Evolutionary conservation across 1,140 invertebrate genomes (phyloP), one percentile per base, ranked within the genome.

Genomic region (Mamestra configurata): DNA sequence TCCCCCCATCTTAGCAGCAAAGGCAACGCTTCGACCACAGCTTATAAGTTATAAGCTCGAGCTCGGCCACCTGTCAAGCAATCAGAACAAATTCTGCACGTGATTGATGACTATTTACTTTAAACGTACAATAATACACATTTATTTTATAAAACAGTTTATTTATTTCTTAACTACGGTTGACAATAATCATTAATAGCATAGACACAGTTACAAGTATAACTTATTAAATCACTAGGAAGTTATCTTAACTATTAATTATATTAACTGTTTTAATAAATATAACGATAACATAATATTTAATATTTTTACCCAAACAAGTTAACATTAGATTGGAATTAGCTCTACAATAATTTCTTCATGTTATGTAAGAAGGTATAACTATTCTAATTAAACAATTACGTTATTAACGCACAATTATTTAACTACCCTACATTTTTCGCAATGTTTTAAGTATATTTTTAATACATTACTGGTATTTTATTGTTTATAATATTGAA

Each of bases 1-100:
- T 43, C 82, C 84, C 86, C 77, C 82, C 81, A 83, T 84, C 82
- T 81, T 76, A 57, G 76, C 55, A 46, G 78, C 51, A 82, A 37
- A 64, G 71, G 59, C n/a, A 35, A 71, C 59, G 59, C 79, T 81
- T 79, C 82, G 82, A 82, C 82, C 87, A 84, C 11, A 76, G 43
- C 73, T 76, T 64, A 35, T 61, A 76, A 76, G 73, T 57, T 76
- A n/a, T 49, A 43, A 11, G 8, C 11, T 37, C 10, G 10, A 57
- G 53, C 57, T 64, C 37, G 24, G n/a, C 40, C 73, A 76, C 57
- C 57, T 64, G 37, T 31, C 71, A 40, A 40, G 35, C 53, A 73
- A 59, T 59, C 68, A 53, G n/a, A 18, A 49, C 18, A 10, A 15
- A 59, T 31, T 46, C 64, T 18, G 15, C 8, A 13, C 22, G 46